These are phyloP conservation scores for Patagioenas fasciata DNA, from an alignment of 2,113 vertebrate species.

Conservation along the genomic window DNA sequence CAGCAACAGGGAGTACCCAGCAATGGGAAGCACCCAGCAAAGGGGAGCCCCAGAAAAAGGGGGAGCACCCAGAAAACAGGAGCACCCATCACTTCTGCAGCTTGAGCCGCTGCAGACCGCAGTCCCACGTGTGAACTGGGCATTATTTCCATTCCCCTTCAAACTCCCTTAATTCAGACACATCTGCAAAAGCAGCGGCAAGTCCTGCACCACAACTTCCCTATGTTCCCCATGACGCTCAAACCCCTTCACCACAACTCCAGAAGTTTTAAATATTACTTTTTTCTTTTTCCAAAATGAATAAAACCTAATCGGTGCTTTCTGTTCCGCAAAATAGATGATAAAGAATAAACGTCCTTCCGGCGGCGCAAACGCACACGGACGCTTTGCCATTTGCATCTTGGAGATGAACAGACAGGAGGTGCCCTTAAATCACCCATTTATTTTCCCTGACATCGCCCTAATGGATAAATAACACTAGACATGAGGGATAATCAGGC, in stretches of 20 bases:
- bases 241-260: fast-evolving
- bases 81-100: too few species aligned
- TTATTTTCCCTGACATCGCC: background rate
- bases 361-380: fast-evolving
- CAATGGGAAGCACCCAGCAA: too few species aligned
- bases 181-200: background rate
- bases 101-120: too few species aligned
- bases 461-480: fast-evolving
- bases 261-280: background rate
- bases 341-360: background rate
- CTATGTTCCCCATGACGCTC: background rate
- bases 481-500: background rate
- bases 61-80: too few species aligned
- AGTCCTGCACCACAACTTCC: too few species aligned
- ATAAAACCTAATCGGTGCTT: too few species aligned
- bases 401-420: background rate
- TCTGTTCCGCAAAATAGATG: too few species aligned
- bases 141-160: background rate
- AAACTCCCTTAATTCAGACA: background rate
- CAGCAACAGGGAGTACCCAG: too few species aligned
- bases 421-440: background rate
- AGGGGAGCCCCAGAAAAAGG: too few species aligned
- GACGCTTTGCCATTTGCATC: background rate
- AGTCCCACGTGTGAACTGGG: fast-evolving
- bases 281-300: too few species aligned